Conservation (phyloP, 2,113 vertebrate species). For the Pithys albifrons region DNA sequence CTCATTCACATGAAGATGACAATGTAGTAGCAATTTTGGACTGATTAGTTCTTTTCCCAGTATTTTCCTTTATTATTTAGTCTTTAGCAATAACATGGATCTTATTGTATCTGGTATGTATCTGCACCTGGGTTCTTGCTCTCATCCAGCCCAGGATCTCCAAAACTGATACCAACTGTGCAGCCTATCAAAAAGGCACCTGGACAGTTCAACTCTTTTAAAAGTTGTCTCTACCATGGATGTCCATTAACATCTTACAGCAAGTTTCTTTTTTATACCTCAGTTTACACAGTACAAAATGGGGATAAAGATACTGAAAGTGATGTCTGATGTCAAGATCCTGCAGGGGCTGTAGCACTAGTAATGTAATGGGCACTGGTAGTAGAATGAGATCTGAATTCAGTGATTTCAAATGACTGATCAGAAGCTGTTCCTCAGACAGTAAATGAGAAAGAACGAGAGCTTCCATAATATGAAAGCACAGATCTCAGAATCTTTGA, state of each 20-base stretch:
- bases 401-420: background rate
- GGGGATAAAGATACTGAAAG: background rate
- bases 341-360: background rate
- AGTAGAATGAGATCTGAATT: background rate
- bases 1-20: background rate
- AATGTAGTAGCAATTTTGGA: background rate
- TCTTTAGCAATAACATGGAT: background rate
- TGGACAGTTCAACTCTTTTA: background rate
- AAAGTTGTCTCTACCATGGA: background rate
- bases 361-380: background rate
- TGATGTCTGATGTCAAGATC: background rate
- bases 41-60: background rate
- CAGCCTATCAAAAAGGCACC: background rate
- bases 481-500: background rate
- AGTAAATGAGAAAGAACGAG: background rate
- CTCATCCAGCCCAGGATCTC: background rate
- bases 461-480: background rate
- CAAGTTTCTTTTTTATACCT: background rate
- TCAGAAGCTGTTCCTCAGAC: background rate
- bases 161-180: background rate
- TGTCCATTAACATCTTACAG: background rate
- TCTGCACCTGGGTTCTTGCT: background rate
- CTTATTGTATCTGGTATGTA: background rate
- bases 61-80: background rate
- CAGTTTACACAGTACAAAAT: background rate